Evolutionary conservation across 37 sponge, comb jelly and placozoan genomes (phyloP), one percentile per base, ranked within the genome.

Genomic region (Agelas oroides): DNA sequence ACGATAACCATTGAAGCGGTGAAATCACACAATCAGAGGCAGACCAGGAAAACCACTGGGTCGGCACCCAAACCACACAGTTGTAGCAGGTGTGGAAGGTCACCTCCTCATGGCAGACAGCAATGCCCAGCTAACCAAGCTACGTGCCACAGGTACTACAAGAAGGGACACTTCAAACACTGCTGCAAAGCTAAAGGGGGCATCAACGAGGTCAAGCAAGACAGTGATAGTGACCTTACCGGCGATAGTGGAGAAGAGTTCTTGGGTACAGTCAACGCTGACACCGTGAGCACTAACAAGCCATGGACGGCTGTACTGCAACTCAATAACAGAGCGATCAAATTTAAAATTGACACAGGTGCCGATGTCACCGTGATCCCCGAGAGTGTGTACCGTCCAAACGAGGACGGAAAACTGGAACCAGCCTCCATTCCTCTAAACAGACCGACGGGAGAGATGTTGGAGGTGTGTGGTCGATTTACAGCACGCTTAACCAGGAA

Each of bases 101-200:
- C 53, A 46, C 67, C n/a, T 17, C 72, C 80, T 13, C 80, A 79
- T 25, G 1, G 20, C 13, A 37, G 68, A 65, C 53, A 8, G 8
- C 66, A 79, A 14, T 79, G 71, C 37, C 70, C 82, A 59, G 59
- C 71, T 15, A 70, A 57, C 56, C 59, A 70, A 70, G 82, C 82
- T 12, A 58, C 21, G 6, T 81, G 71, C 59, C 58, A 58, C 59
- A 71, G 31, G 23, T 57, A 71, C 21, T 8, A 39, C 21, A 81
- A 81, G n/a, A 69, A 20, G 34, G 71, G 82, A 5, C 71, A 58
- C 41, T 70, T 25, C 38, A 40, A 62, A 3, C 1, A 14, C 14
- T 16, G 21, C 18, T 72, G 64, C 39, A 58, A n/a, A 31, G 31
- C 3, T 24, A 41, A 39, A 40, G 33, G 37, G 36, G 46, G 1